A percentile compares a stretch with the other conserved stretches of the same genome.
Conservation (phyloP, 2,888 invertebrate species). For the Pollenia angustigena region DNA sequence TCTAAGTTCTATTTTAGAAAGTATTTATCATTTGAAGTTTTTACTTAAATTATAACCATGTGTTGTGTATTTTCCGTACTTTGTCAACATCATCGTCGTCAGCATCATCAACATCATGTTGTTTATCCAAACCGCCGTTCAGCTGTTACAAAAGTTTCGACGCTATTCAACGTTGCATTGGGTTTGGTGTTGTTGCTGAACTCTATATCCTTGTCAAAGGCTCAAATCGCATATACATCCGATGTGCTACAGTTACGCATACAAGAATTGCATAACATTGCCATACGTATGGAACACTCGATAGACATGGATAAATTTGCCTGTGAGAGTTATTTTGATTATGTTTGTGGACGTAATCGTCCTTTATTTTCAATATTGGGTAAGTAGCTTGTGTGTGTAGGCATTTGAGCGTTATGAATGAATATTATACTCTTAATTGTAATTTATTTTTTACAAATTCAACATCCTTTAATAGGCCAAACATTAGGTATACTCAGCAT, state of each 20-base stretch:
- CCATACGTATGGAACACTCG: constrained; percentile 78
- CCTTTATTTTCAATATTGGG: constrained; percentile 82
- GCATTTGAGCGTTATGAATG: no score
- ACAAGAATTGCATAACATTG: constrained; percentile 78
- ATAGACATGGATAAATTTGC: constrained; percentile 79
- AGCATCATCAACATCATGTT: constrained; percentile 41
- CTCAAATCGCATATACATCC: constrained; percentile 78
- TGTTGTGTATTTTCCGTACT: constrained; percentile 66
- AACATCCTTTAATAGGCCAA: no score
- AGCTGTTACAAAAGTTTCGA: constrained; percentile 70
- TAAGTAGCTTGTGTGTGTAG: constrained; percentile 60
- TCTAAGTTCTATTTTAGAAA: constrained; percentile 27
- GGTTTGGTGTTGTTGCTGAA: constrained; percentile 35
- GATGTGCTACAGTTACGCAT: constrained; percentile 80
- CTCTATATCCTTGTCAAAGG: constrained; percentile 46
- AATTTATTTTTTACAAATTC: no score
- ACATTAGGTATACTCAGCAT: no score
- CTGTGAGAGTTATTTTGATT: constrained; percentile 81
- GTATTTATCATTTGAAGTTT: constrained; percentile 49
- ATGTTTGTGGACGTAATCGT: constrained; percentile 81
- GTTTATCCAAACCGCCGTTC: constrained; percentile 59
- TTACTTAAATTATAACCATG: constrained; percentile 59
- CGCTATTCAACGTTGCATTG: constrained; percentile 35
- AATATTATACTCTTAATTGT: no score
- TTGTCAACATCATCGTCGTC: constrained; percentile 67